Evolutionary conservation across 2,113 vertebrate species (phyloP), one percentile per base, ranked within the genome.

Genomic region (Neofelis nebulosa): DNA sequence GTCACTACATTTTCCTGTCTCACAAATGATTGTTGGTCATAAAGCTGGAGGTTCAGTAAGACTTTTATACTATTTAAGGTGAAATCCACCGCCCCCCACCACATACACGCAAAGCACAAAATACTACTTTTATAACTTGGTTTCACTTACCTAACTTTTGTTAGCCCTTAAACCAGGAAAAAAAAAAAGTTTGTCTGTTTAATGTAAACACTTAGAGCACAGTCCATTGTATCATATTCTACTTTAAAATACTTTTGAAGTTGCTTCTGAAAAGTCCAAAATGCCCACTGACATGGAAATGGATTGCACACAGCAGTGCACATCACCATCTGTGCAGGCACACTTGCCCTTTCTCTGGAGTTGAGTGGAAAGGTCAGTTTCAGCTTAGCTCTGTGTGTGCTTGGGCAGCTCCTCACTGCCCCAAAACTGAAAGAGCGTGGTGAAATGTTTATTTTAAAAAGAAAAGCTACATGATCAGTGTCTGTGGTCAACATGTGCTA

Each of bases 191-290:
- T 5, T 88, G 36, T 76, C 81, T 90, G 52, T 66, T 69, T 65
- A 94, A 96, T 85, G 85, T 52, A 98, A 97, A 95, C 13, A 94
- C 15, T 78, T 94, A 95, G 73, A 94, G 69, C 78, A 94, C 29
- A 90, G 88, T 11, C 55, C 90, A 80, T 94, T 94, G 80, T 96
- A 98, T 87, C 41, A 73, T 65, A 79, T 94, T 98, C 93, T 92
- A 93, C 92, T 96, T 63, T 83, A 92, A 98, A 98, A 97, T 94
- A 69, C 73, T 96, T 97, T 97, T 98, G 94, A 97, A 98, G 97
- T 95, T 96, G 63, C 74, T 88, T 96, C 97, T 94, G 87, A 95
- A 95, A 93, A 95, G 11, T 96, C 29, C 21, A 95, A 93, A 82
- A 96, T 97, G 98, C 69, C 82, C 95, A 82, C 84, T 98, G 97